Conservation (phyloP, 1,140 invertebrate species). For the Asobara japonica region DNA sequence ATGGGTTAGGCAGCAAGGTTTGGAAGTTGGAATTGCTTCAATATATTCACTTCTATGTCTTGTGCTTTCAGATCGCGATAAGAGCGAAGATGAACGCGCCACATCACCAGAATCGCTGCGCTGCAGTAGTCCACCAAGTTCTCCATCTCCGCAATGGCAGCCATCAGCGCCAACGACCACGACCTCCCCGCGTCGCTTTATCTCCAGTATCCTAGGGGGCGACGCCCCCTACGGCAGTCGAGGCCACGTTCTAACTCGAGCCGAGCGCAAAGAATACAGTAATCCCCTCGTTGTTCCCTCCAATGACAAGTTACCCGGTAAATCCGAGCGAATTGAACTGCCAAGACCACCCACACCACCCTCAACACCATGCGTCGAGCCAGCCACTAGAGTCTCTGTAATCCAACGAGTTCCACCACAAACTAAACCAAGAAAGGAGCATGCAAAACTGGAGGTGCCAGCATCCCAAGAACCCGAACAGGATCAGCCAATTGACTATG, state of each 20-base stretch:
- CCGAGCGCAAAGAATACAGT: constrained; percentile 80
- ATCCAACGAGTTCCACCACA: constrained; percentile 82
- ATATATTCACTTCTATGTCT: no score
- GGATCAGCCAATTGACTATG: constrained; percentile 89
- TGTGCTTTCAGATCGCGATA: constrained; percentile 57
- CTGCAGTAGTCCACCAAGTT: constrained; percentile 52
- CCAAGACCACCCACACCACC: constrained; percentile 68
- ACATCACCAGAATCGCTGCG: constrained; percentile 60
- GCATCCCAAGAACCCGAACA: constrained; percentile 66
- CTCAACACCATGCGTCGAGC: constrained; percentile 60
- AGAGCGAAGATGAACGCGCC: constrained; percentile 60
- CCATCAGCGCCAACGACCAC: constrained; percentile 34
- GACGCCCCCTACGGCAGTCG: constrained; percentile 79
- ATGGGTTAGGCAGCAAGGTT: no score
- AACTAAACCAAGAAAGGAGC: constrained; percentile 59
- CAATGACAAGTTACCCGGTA: constrained; percentile 61
- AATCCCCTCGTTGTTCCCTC: constrained; percentile 68
- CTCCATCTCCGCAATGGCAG: constrained; percentile 51
- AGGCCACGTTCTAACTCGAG: constrained; percentile 78
- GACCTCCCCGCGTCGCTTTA: constrained; percentile 73
- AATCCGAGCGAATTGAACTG: constrained; percentile 65
- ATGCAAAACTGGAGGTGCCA: constrained; percentile 56
- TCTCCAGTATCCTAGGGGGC: constrained; percentile 80
- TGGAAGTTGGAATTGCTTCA: no score
- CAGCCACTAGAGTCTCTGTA: constrained; percentile 74